These are phyloP conservation scores for Phymanthus crucifer DNA, from an alignment of 92 coral and sea anemone species.

Conservation along the genomic window DNA sequence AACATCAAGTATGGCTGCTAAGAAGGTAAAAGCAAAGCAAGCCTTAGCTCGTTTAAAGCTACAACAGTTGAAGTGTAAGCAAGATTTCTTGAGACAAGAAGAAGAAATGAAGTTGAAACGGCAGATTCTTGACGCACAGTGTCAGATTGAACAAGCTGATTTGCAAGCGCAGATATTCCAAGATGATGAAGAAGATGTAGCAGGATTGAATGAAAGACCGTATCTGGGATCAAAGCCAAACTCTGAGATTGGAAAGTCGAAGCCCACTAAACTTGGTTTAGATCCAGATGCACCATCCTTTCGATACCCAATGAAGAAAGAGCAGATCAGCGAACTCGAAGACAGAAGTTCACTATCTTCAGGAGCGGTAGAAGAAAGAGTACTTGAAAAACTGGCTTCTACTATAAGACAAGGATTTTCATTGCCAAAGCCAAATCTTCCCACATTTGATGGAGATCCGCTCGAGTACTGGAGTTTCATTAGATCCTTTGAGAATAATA, in stretches of 20 bases:
- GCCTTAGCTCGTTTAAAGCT: constrained; percentile 34
- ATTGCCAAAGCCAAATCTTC: constrained; percentile 38
- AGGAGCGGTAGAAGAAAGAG: constrained; percentile 9
- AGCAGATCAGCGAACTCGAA: neutral
- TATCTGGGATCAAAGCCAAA: neutral
- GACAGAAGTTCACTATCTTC: neutral
- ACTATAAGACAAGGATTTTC: constrained; percentile 36
- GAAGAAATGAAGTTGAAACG: constrained; percentile 38
- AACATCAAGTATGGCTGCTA: constrained; percentile 23
- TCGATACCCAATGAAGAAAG: neutral
- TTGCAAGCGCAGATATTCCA: constrained; percentile 32
- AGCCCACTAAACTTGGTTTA: neutral
- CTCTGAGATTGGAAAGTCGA: neutral
- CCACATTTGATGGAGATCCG: constrained; percentile 43
- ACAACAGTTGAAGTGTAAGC: constrained; percentile 35
- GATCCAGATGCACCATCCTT: neutral
- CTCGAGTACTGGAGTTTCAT: constrained; percentile 40
- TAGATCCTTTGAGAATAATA: constrained; percentile 35
- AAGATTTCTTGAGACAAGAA: constrained; percentile 26
- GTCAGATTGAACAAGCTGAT: constrained; percentile 40
- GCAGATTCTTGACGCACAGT: constrained; percentile 34
- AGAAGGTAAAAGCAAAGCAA: constrained; percentile 31
- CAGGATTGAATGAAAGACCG: neutral
- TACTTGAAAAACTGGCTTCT: constrained; percentile 4
- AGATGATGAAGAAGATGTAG: neutral